Percentiles rank a stretch among this genome's conserved stretches.
These are phyloP conservation scores for Sepiola atlantica DNA, from an alignment of 2,888 invertebrate species.

Conservation along the genomic window DNA sequence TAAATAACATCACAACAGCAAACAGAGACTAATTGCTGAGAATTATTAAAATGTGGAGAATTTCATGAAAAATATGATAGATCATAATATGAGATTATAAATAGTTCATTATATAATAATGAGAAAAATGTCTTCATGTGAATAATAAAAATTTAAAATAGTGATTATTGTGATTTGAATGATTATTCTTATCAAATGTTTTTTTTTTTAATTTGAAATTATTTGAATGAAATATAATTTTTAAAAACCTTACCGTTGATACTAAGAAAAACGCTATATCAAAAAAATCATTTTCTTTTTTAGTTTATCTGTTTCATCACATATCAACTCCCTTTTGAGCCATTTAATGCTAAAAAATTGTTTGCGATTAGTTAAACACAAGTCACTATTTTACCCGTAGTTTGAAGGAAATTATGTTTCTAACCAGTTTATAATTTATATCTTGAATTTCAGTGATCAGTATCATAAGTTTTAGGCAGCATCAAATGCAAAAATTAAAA, in stretches of 20 bases:
- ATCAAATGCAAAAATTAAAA: no score
- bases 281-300: no score
- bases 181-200: background rate
- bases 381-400: no score
- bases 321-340: no score
- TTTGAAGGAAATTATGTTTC: no score
- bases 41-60: background rate
- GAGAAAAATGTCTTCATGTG: background rate
- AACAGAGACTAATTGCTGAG: slow-evolving; percentile 4
- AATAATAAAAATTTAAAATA: background rate
- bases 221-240: background rate
- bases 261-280: no score
- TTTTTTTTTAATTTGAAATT: background rate
- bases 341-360: no score
- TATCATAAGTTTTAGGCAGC: no score
- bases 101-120: background rate
- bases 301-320: no score
- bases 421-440: no score
- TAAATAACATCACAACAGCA: background rate
- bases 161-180: background rate
- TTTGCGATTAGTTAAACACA: no score
- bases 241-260: background rate
- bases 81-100: background rate
- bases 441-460: no score
- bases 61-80: background rate